Percentiles rank a stretch among this genome's conserved stretches.
Conservation (phyloP, 2,113 vertebrate species). For the Xenotilapia caudafasciata region DNA sequence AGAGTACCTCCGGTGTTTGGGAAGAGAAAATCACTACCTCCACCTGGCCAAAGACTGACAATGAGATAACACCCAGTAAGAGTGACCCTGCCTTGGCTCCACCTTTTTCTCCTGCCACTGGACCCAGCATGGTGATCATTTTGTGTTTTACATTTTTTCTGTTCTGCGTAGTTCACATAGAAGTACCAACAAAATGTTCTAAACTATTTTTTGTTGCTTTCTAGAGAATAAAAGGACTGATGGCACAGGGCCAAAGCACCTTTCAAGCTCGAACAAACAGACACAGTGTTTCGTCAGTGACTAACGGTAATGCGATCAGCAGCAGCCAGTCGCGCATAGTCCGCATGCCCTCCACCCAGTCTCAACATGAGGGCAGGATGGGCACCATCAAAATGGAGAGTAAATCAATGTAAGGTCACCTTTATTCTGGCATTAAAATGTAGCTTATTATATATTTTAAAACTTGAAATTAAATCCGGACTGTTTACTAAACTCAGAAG, state of each 20-base stretch:
- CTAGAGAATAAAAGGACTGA: slow-evolving; percentile 35
- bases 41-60: slow-evolving; percentile 66
- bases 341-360: not conserved
- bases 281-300: slow-evolving; percentile 37
- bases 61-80: slow-evolving; percentile 74
- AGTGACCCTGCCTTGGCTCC: slow-evolving; percentile 79
- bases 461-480: not conserved
- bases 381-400: slow-evolving; percentile 20
- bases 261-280: slow-evolving; percentile 54
- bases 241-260: slow-evolving; percentile 41
- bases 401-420: slow-evolving; percentile 30
- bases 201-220: not conserved
- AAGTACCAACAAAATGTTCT: not conserved
- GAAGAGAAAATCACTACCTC: slow-evolving; percentile 52
- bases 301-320: not conserved
- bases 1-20: slow-evolving; percentile 76
- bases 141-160: not conserved
- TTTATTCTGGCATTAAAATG: not conserved
- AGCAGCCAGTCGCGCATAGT: slow-evolving; percentile 13
- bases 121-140: not conserved
- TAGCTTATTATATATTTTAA: not conserved
- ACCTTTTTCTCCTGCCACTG: not conserved
- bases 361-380: slow-evolving; percentile 13
- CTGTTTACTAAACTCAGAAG: not conserved
- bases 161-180: not conserved